Evolutionary conservation across 2,797 vertebrate genomes (phyloP), one percentile per base, ranked within the genome.

Genomic region (Picus viridis): DNA sequence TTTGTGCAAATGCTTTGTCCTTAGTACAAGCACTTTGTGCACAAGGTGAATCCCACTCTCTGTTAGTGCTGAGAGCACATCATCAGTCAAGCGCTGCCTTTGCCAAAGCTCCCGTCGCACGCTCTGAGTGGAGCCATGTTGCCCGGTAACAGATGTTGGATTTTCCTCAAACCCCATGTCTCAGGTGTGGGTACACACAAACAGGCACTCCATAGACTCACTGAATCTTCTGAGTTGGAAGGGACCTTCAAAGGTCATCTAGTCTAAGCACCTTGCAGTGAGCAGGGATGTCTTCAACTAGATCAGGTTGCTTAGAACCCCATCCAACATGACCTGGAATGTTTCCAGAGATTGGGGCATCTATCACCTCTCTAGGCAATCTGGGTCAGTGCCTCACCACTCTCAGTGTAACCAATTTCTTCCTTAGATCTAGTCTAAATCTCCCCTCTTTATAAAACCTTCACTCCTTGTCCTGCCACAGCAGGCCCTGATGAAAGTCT

Each of bases 171-270:
- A 23, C 13, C 43, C 39, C 1, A 0, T 49, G 67, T 49, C 61
- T 39, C 41, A 32, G 43, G 23, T 0, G 6, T 39, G 47, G 17
- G 7, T 32, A 15, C 6, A 7, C 24, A 32, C 0, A 0, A 11
- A 9, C 32, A 47, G 63, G 34, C 1, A 0, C 26, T 59, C n/a
- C 3, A 1, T 15, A 16, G 79, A 58, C 22, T 34, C 61, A 8
- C 3, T 3, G 36, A 8, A 12, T 2, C 4, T 19, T 39, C 62
- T 76, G 49, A 43, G 41, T 26, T 0, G 58, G 54, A 67, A 65
- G 23, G 59, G 59, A 43, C 32, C 27, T 6, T 29, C 1, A 2
- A 7, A 56, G 30, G 0, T 8, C 69, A 41, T 27, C 23, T 12
- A 23, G 6, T 47, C 6, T 45, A 49, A 62, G 15, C 12, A 24